A percentile compares a stretch with the other conserved stretches of the same genome.
Conservation (phyloP, 2,888 invertebrate species). For the Lasioglossum vierecki region DNA sequence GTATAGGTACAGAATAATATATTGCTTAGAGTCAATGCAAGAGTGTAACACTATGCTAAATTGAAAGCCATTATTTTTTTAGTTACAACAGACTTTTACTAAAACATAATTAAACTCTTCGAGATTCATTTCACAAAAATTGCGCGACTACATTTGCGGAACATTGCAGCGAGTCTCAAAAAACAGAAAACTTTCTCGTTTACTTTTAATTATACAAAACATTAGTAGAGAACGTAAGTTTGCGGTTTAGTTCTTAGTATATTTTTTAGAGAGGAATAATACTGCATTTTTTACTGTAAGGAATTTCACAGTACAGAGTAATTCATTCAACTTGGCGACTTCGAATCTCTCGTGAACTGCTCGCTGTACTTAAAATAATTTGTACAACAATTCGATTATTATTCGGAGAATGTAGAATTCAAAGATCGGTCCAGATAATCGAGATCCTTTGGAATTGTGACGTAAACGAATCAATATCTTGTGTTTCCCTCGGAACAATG, state of each 20-base stretch:
- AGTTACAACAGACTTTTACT: background rate
- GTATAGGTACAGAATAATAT: background rate
- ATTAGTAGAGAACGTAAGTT: background rate
- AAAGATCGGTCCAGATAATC: background rate
- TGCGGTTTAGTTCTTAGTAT: background rate
- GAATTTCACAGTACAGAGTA: background rate
- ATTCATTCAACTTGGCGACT: background rate
- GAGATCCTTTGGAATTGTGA: background rate
- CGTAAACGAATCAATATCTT: background rate
- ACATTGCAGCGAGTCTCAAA: background rate
- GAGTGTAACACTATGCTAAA: background rate
- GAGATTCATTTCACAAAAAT: slow-evolving; percentile 1
- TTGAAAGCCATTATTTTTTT: background rate
- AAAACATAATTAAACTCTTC: background rate
- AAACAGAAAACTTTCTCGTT: background rate
- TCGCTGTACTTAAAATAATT: background rate
- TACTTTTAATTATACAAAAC: background rate
- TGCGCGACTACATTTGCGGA: background rate
- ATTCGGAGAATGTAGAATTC: background rate
- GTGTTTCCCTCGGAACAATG: background rate
- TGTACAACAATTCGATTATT: background rate
- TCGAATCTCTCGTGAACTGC: background rate
- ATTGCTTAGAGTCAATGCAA: slow-evolving; percentile 11
- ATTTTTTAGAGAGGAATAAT: background rate
- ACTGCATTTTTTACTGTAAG: background rate